Base-by-base conservation (phyloP, 92 coral and sea anemone species). In the Palythoa caribaeorum region DNA sequence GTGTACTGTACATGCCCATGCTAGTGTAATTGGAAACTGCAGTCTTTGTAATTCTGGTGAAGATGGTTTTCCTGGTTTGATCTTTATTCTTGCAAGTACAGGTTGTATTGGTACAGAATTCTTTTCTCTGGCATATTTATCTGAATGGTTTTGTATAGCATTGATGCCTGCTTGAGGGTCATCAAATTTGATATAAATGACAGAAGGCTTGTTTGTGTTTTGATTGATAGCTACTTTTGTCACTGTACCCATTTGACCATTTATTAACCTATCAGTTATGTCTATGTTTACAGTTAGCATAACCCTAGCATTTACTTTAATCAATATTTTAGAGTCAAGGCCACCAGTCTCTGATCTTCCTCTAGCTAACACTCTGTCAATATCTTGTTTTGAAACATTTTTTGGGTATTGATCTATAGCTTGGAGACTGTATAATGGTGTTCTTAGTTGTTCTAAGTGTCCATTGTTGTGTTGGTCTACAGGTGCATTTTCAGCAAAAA, bases 131-230 rank as follows among this genome's bases (percentile, higher is more conserved):
- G 91, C 97, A 88, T 76, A 92, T 1, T 40, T 16, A 59, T 92
- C 69, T 51, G 15, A 71, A 36, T 70, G 1, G 12, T 85, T 92
- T 10, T 89, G 15, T 12, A 94, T 89, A 21, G 85, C 1, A 12
- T 35, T 78, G 36, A 68, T 63, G 11, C 96, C 96, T 44, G 94
- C 96, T 52, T 79, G 51, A 36, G 21, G 28, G 72, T 92, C 97
- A 86, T 94, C 95, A 90, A 92, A 90, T 50, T 88, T 94, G 10
- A 94, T 85, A 77, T 92, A 90, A 3, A 94, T 77, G 19, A 85
- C 69, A 21, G 89, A 21, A 36, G 94, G 90, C 37, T 81, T 88
- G 44, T 91, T 38, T 13, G 74, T 87, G 44, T 44, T 87, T 63
- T 74, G 71, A 73, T 92, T 87, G 38, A 81, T 47, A 55, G n/a